Conservation (phyloP, 2,888 invertebrate genomes). For the Netelia inedita region DNA sequence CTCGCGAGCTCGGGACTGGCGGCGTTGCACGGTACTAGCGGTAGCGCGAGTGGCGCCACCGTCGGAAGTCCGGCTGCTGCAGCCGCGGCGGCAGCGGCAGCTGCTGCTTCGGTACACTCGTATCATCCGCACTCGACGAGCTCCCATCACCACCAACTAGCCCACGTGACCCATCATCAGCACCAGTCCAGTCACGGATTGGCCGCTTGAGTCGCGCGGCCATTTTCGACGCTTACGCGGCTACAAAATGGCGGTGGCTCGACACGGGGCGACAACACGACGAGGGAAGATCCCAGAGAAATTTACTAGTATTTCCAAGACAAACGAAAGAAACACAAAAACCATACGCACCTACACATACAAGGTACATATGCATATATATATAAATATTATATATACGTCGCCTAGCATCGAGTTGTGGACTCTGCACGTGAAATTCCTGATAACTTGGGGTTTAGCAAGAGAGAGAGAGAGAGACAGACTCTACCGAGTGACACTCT, state of each 20-base stretch:
- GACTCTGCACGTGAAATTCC: slow-evolving; percentile 63
- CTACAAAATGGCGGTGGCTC: background rate
- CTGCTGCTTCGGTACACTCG: slow-evolving; percentile 72
- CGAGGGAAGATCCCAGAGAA: slow-evolving; percentile 61
- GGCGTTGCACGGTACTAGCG: slow-evolving; percentile 62
- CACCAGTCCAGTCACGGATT: slow-evolving; percentile 83
- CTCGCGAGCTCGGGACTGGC: slow-evolving; percentile 71
- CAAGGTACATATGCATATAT: slow-evolving; percentile 70
- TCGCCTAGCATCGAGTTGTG: slow-evolving; percentile 65
- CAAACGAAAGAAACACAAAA: slow-evolving; percentile 25
- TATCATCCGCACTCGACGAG: slow-evolving; percentile 73
- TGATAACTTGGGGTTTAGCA: slow-evolving; percentile 30
- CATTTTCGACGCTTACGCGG: background rate
- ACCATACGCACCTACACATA: slow-evolving; percentile 54
- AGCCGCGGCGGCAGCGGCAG: slow-evolving; percentile 68
- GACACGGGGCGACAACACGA: background rate
- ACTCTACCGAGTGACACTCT: slow-evolving; percentile 62
- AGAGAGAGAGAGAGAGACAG: slow-evolving; percentile 58
- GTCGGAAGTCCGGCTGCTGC: slow-evolving; percentile 57
- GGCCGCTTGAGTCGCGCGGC: slow-evolving; percentile 78
- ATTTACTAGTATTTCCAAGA: slow-evolving; percentile 44
- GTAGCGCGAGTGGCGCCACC: slow-evolving; percentile 59
- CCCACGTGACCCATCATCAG: slow-evolving; percentile 81
- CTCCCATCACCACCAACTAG: slow-evolving; percentile 78
- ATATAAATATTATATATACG: slow-evolving; percentile 67